Evolutionary conservation across 2,797 vertebrate genomes (phyloP), one percentile per base, ranked within the genome.

Genomic region (Dipus sagitta): DNA sequence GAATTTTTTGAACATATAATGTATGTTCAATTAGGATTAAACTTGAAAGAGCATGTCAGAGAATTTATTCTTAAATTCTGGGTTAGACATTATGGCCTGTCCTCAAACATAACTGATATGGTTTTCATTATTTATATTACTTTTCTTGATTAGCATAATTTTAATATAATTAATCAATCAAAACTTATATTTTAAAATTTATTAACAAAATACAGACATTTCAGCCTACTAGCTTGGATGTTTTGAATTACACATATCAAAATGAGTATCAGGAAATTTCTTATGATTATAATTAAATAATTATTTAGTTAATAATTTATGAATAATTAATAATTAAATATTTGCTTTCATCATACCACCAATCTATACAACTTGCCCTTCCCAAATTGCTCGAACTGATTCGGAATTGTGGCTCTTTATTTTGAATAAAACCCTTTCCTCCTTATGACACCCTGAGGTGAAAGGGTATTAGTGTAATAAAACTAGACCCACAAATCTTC

Each of bases 271-370:
- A 90, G 83, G 75, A 79, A 94, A 88, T 26, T 81, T 80, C 71
- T 80, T 95, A 64, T 47, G 75, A 92, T 97, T 9, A 47, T 47
- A 47, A 58, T 58, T 58, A 58, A 54, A 15, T 54, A 54, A 58
- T 58, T 58, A 58, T 17, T 58, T 58, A 38, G 38, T 38, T 38
- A 58, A 58, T 58, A 58, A 17, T 58, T 58, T 17, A 97, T 78
- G 96, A 98, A 98, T 97, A 91, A 21, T 91, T 95, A 97, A 96
- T 70, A 78, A 87, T 94, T 96, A 94, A 97, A 95, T 93, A 97
- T 92, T 47, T 92, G 54, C 70, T 96, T 96, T 95, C 54, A 97
- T 95, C 96, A 93, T 90, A 92, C 93, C 96, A 93, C 47, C 62
- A 90, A 82, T 70, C 26, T 64, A 93, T 78, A 89, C 77, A 91